Conservation (phyloP, 2,888 invertebrate species). For the Orchestes rusci region DNA sequence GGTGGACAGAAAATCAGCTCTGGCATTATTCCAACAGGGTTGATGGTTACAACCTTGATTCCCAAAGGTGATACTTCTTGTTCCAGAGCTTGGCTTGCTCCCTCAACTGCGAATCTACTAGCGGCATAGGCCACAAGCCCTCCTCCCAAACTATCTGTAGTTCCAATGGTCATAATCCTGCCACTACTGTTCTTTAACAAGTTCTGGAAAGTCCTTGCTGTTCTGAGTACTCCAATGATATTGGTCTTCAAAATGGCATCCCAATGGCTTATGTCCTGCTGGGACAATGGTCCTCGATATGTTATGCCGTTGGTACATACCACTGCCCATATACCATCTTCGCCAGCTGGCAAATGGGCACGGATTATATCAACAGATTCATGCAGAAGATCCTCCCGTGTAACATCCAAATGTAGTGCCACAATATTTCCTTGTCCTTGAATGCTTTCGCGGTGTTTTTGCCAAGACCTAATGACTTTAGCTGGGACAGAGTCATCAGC, state of each 20-base stretch:
- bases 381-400: slow-evolving; percentile 70
- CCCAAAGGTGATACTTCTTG: slow-evolving; percentile 62
- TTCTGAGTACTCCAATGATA: slow-evolving; percentile 65
- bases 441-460: slow-evolving; percentile 42
- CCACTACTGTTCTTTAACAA: slow-evolving; percentile 59
- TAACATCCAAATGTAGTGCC: slow-evolving; percentile 69
- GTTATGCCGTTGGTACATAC: slow-evolving; percentile 76
- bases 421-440: slow-evolving; percentile 47
- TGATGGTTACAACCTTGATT: slow-evolving; percentile 67
- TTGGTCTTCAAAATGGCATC: slow-evolving; percentile 62
- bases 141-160: slow-evolving; percentile 45
- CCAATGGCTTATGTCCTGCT: slow-evolving; percentile 64
- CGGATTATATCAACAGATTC: slow-evolving; percentile 73
- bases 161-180: slow-evolving; percentile 63
- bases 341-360: slow-evolving; percentile 73
- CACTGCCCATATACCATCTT: slow-evolving; percentile 77
- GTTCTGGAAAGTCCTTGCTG: slow-evolving; percentile 69
- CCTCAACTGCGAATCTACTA: slow-evolving; percentile 63
- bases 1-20: slow-evolving; percentile 62
- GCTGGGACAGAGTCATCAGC: slow-evolving; percentile 54
- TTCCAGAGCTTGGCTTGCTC: slow-evolving; percentile 67
- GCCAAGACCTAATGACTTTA: slow-evolving; percentile 47
- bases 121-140: slow-evolving; percentile 53
- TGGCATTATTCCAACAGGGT: slow-evolving; percentile 61
- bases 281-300: slow-evolving; percentile 61